These are phyloP conservation scores for Aegithalos caudatus DNA, from an alignment of 2,113 vertebrate species.

Conservation along the genomic window DNA sequence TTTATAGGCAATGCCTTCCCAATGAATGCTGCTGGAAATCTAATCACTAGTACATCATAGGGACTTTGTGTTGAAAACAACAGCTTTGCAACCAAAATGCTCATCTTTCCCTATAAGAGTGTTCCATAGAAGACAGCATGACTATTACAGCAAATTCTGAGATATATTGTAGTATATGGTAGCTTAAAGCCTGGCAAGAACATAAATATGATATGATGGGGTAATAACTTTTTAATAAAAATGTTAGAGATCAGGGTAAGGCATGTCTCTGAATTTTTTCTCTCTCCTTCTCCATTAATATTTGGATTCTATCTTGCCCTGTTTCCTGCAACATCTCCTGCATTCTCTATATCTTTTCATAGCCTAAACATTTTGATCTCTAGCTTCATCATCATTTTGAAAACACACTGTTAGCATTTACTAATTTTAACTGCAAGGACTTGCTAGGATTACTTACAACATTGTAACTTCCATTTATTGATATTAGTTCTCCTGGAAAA, in stretches of 20 bases:
- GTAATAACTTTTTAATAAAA: neutral
- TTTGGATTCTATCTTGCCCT: neutral
- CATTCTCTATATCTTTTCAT: neutral
- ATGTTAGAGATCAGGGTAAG: neutral
- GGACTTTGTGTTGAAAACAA: neutral
- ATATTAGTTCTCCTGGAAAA: neutral
- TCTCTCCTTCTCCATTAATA: neutral
- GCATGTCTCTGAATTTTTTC: neutral
- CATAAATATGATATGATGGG: neutral
- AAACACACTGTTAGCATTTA: neutral
- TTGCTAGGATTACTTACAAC: neutral
- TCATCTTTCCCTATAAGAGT: neutral
- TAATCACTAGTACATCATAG: accelerated
- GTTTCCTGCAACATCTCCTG: neutral
- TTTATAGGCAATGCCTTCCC: neutral
- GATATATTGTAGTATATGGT: neutral
- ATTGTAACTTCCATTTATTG: neutral
- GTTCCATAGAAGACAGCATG: neutral
- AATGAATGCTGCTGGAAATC: neutral
- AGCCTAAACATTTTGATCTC: neutral
- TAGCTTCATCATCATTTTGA: neutral
- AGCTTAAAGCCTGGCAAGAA: neutral
- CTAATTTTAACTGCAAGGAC: neutral
- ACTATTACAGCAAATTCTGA: neutral
- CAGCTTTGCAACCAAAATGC: neutral